Base-by-base conservation (phyloP, 1,140 invertebrate species). In the Megalonaias nervosa region DNA sequence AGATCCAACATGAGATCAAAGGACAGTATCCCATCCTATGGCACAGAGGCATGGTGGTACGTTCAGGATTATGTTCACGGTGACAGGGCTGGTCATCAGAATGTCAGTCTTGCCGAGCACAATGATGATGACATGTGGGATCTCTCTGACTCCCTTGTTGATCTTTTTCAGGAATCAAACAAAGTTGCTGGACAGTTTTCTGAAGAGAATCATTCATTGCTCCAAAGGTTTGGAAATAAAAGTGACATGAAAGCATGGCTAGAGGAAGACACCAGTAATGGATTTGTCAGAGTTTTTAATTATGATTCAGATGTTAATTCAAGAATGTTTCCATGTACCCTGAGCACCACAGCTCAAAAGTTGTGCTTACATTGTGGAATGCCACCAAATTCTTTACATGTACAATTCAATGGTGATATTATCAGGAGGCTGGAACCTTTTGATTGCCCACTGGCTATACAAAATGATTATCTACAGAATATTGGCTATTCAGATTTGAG, bases 361-460 rank as follows among this genome's bases (percentile, higher is more conserved):
- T 84, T 91, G 15, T 90, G 89, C 79, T 70, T 84, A 26, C 82
- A 87, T 77, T 82, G 87, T 68, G 87, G 85, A 13, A 80, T 88
- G 60, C 87, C 88, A 1, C 81, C 82, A 17, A 91, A 90, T 71
- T 84, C 88, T 2, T 79, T 91, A 31, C 90, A 91, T 72, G 85
- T 90, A 19, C 90, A 91, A 68, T 79, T 89, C 58, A 89, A 89
- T 80, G 90, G 90, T 4, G 89, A 91, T 81, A 87, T 91, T 48
- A 91, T 91, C 66, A 78, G 85, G 17, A 79, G 90, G 26, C 79
- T 91, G 77, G 89, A 91, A 67, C 87, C 89, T 0, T 87, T 87
- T 79, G 89, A 91, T 56, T 84, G 86, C 75, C 90, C 89, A 1
- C 74, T 91, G 55, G 86, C 83, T 3, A 80, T 91, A 61, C 89